phyloP scores from a whole-genome alignment of 2,888 invertebrate genomes.

The Scaeva pyrastri region DNA sequence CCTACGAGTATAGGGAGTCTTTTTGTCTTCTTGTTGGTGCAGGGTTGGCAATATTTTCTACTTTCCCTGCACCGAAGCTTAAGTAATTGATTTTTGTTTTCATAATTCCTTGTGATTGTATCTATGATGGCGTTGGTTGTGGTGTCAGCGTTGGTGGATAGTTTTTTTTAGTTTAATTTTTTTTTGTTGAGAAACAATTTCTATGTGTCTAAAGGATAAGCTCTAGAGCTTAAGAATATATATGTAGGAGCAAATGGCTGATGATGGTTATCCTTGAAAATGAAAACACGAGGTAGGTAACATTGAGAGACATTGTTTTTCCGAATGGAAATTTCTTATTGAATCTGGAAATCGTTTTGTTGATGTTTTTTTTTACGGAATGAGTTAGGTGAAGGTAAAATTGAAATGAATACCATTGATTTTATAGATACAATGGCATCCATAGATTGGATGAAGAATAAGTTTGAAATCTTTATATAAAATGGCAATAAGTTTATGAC shows the following conservation, averaged over 20 bases:
- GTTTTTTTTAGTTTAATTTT: conserved; percentile 34
- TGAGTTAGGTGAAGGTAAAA: conserved; percentile 44
- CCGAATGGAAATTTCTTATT: conserved; percentile 53
- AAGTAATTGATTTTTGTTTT: conserved; percentile 75
- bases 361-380: conserved; percentile 1
- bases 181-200: conserved; percentile 11
- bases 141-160: conserved; percentile 41
- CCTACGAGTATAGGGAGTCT: conserved; percentile 24
- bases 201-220: conserved; percentile 52
- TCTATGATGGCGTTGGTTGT: conserved; percentile 44
- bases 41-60: conserved; percentile 24
- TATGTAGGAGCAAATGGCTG: conserved; percentile 63
- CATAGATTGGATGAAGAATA: background rate
- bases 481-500: conserved; percentile 26
- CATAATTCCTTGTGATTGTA: conserved; percentile 65
- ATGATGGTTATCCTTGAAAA: conserved; percentile 61
- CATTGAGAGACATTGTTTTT: conserved; percentile 49
- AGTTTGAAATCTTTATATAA: conserved; percentile 25
- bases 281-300: conserved; percentile 31
- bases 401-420: conserved; percentile 54
- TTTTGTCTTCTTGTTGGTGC: conserved; percentile 43
- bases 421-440: conserved; percentile 4
- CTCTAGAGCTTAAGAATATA: conserved; percentile 55
- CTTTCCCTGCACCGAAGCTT: conserved; percentile 52
- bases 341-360: conserved; percentile 41